Percentiles rank a stretch among this genome's conserved stretches.
Conservation (phyloP, 2,113 vertebrate genomes). For the Neotoma lepida region DNA sequence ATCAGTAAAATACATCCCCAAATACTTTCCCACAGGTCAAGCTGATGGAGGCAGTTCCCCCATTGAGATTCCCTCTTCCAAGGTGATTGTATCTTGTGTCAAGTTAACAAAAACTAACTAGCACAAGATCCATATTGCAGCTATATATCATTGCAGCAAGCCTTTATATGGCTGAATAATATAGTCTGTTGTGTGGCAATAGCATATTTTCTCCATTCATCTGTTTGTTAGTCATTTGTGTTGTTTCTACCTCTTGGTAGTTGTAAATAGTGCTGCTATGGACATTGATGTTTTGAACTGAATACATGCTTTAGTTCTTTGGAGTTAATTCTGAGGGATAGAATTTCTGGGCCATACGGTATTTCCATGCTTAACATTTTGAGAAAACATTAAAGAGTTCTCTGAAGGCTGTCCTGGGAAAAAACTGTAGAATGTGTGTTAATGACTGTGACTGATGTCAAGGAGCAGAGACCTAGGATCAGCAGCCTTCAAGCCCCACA, state of each 20-base stretch:
- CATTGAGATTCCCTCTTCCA: not conserved
- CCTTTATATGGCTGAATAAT: constrained; percentile 19
- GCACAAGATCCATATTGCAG: not conserved
- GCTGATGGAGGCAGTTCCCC: not conserved
- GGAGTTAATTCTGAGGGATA: not conserved
- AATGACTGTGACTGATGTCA: not conserved
- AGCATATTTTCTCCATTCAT: not conserved
- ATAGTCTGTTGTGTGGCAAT: not conserved
- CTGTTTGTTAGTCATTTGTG: not conserved
- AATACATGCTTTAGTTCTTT: constrained; percentile 17
- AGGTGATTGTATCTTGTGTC: not conserved
- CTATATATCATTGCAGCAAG: not conserved
- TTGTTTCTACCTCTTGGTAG: not conserved
- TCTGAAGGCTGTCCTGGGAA: not conserved
- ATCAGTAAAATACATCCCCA: not conserved
- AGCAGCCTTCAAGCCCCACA: not conserved
- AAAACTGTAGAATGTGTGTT: not conserved
- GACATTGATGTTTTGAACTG: not conserved
- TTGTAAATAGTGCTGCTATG: not conserved
- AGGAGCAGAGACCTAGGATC: not conserved
- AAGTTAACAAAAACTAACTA: not conserved
- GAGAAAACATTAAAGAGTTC: constrained; percentile 19
- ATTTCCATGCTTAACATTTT: not conserved
- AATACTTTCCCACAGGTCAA: not conserved
- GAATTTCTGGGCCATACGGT: not conserved